phyloP scores from a whole-genome alignment of 1,140 invertebrate genomes.

The Pollicipes pollicipes region DNA sequence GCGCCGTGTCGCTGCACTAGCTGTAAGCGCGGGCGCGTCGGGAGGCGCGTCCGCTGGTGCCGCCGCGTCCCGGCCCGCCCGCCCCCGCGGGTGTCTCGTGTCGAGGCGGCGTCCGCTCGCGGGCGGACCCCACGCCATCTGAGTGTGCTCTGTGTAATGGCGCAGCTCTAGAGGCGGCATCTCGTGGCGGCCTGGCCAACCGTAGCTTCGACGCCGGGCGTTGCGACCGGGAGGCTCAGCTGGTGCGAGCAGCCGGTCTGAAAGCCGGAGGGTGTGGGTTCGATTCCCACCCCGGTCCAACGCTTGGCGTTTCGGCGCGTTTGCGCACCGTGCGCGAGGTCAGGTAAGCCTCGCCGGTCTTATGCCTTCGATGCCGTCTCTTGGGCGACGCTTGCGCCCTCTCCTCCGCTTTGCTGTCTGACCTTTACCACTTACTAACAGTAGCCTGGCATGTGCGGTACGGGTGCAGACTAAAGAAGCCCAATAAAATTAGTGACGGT shows the following conservation, averaged over 20 bases:
- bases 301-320: not conserved
- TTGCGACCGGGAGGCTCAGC: no score
- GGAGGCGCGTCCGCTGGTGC: no score
- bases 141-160: no score
- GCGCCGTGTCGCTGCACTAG: not conserved
- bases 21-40: not conserved
- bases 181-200: not conserved
- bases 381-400: not conserved
- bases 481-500: not conserved
- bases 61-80: no score
- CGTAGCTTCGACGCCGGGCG: not conserved
- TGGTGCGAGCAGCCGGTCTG: not conserved
- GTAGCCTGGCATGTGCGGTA: not conserved
- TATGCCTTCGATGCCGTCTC: not conserved
- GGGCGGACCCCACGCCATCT: no score
- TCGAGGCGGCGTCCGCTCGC: no score
- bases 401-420: not conserved
- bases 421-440: not conserved
- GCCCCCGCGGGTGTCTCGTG: not conserved
- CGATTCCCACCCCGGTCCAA: not conserved
- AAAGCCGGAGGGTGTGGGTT: not conserved
- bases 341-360: not conserved
- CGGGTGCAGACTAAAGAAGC: not conserved
- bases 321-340: not conserved
- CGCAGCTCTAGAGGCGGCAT: not conserved